Evolutionary conservation across 2,888 invertebrate species (phyloP).

Genomic region (Drosophila quinaria): DNA sequence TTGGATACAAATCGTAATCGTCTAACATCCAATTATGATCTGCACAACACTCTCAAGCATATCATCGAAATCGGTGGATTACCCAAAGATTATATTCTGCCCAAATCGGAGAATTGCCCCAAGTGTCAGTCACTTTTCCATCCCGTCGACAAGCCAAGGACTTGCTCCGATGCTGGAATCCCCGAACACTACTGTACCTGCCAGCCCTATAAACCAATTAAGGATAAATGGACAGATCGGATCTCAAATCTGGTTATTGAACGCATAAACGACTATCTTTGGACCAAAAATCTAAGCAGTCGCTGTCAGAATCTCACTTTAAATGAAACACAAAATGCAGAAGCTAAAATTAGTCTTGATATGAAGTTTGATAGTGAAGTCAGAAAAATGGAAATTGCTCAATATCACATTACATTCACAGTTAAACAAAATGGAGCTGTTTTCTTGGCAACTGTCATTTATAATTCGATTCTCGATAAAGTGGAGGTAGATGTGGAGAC

Average conservation of each 20-base stretch:
- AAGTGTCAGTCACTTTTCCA: constrained; percentile 16
- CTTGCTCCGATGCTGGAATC: constrained; percentile 13
- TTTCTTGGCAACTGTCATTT: constrained; percentile 14
- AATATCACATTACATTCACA: constrained; percentile 6
- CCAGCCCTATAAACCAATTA: constrained; percentile 8
- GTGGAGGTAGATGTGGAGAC: constrained; percentile 13
- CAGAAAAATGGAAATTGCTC: not conserved
- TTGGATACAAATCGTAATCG: constrained; percentile 19
- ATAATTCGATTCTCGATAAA: not conserved
- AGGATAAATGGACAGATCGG: not conserved
- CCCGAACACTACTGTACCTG: constrained; percentile 19
- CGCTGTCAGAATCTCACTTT: constrained; percentile 11
- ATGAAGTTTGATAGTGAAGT: constrained; percentile 4
- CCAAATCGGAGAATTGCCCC: constrained; percentile 4
- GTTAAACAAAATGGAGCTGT: constrained; percentile 1
- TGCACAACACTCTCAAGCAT: constrained; percentile 21
- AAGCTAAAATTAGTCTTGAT: constrained; percentile 2
- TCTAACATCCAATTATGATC: constrained; percentile 18
- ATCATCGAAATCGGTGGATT: constrained; percentile 12
- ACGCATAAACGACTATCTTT: constrained; percentile 3
- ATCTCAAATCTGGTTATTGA: constrained; percentile 8
- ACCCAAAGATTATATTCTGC: not conserved
- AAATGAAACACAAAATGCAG: not conserved
- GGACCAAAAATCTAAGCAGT: not conserved
- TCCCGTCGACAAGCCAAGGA: not conserved